Conservation (phyloP, 2,888 invertebrate genomes). For the Drosophila rellima region DNA sequence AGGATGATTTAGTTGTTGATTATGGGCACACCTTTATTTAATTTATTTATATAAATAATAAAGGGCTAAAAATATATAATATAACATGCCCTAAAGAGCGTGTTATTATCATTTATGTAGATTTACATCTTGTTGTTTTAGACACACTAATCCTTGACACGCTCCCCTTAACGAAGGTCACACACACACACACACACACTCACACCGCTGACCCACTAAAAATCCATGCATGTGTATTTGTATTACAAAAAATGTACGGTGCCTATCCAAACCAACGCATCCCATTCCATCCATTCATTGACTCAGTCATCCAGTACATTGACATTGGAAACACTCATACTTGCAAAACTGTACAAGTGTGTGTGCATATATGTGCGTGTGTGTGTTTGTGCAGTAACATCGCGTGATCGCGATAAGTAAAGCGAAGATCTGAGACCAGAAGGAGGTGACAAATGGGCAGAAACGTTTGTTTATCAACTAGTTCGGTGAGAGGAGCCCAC, state of each 20-base stretch:
- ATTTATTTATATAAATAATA: too few species aligned
- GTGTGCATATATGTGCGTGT: neutral
- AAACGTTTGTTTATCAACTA: constrained; percentile 40
- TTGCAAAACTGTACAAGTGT: neutral
- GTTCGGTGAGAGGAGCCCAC: constrained; percentile 14
- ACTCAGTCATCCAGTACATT: constrained; percentile 46
- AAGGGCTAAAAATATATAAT: too few species aligned
- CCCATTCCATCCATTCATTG: constrained; percentile 40
- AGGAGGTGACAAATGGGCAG: constrained; percentile 14
- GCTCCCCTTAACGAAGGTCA: constrained; percentile 10
- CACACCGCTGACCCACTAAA: constrained; percentile 49
- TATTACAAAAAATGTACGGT: constrained; percentile 23
- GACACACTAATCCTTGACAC: constrained; percentile 43
- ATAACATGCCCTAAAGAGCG: constrained; percentile 19
- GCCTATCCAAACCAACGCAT: constrained; percentile 23
- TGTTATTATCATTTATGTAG: constrained; percentile 6
- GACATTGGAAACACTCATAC: constrained; percentile 42
- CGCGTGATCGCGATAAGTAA: constrained; percentile 57
- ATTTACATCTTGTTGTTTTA: constrained; percentile 40
- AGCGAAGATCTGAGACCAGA: neutral
- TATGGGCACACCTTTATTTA: too few species aligned
- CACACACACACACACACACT: constrained; percentile 19
- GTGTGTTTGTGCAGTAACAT: constrained; percentile 25
- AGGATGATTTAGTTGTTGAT: too few species aligned
- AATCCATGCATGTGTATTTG: constrained; percentile 21